phyloP scores from a whole-genome alignment of 2,888 invertebrate species.

The Nomada ferruginata region DNA sequence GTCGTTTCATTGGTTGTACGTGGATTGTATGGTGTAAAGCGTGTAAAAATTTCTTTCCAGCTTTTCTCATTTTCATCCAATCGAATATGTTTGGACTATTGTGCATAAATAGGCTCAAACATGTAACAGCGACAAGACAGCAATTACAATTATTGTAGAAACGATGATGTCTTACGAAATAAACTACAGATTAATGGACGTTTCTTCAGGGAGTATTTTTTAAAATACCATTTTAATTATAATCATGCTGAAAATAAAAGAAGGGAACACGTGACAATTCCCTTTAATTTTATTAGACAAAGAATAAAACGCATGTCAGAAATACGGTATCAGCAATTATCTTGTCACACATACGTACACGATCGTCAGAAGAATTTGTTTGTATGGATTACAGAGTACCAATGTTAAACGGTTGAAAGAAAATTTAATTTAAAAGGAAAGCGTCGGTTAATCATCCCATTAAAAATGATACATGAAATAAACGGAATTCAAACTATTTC shows the following conservation, averaged over 20 bases:
- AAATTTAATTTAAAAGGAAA: too few relatives aligned
- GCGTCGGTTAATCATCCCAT: too few relatives aligned
- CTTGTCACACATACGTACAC: too few relatives aligned
- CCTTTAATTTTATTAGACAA: too few relatives aligned
- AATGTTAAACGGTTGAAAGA: too few relatives aligned
- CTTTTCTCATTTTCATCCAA: conserved; percentile 16
- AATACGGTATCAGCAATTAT: too few relatives aligned
- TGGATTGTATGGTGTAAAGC: conserved; percentile 35
- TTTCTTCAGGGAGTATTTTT: conserved; percentile 37
- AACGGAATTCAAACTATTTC: too few relatives aligned
- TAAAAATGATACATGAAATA: too few relatives aligned
- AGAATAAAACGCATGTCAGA: too few relatives aligned
- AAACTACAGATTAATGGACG: conserved; percentile 77
- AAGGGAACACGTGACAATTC: neutral
- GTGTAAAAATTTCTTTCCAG: conserved; percentile 34
- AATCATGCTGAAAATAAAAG: neutral
- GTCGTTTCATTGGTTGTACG: conserved; percentile 29
- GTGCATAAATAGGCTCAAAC: conserved; percentile 78
- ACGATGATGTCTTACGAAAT: conserved; percentile 81
- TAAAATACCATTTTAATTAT: neutral
- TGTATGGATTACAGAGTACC: too few relatives aligned
- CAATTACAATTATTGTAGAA: conserved; percentile 82
- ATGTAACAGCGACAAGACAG: conserved; percentile 75
- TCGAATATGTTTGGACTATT: conserved; percentile 73
- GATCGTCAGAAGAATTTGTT: too few relatives aligned